These are phyloP conservation scores for Pristionchus entomophagus DNA, from an alignment of 2,888 invertebrate species.

Conservation along the genomic window DNA sequence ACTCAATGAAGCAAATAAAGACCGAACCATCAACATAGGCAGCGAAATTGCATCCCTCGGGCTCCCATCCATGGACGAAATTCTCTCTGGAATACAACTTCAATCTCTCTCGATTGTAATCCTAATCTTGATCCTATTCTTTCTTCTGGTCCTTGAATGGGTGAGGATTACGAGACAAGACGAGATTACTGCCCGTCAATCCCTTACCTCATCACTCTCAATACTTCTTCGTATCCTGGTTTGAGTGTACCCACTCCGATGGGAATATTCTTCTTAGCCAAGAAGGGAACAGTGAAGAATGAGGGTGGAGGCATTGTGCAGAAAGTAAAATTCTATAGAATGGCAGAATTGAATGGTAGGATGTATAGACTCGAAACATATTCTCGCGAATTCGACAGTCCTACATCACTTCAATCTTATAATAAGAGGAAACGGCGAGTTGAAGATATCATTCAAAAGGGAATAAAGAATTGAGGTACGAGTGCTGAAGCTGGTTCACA, in stretches of 20 bases:
- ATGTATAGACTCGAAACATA: too few species aligned
- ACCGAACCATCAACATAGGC: slow-evolving; percentile 35
- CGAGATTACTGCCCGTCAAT: neutral
- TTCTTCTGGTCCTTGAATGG: neutral
- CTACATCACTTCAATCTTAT: too few species aligned
- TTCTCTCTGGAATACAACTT: neutral
- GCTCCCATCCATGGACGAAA: slow-evolving; percentile 41
- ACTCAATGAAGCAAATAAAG: neutral
- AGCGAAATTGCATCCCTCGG: slow-evolving; percentile 34
- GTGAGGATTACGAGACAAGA: neutral
- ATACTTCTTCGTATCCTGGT: slow-evolving; percentile 25
- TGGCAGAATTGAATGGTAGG: too few species aligned
- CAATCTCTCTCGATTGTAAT: neutral
- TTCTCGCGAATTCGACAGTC: too few species aligned
- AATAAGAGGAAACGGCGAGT: too few species aligned
- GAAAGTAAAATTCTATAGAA: too few species aligned
- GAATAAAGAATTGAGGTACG: neutral
- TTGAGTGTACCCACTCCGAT: slow-evolving; percentile 9
- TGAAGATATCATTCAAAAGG: neutral
- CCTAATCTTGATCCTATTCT: neutral
- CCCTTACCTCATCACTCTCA: neutral
- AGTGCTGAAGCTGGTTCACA: neutral
- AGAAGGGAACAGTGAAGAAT: neutral
- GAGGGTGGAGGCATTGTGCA: neutral
- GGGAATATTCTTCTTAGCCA: slow-evolving; percentile 8